Evolutionary conservation across 2,113 vertebrate genomes (phyloP).

Genomic region (Diphyllodes magnificus): DNA sequence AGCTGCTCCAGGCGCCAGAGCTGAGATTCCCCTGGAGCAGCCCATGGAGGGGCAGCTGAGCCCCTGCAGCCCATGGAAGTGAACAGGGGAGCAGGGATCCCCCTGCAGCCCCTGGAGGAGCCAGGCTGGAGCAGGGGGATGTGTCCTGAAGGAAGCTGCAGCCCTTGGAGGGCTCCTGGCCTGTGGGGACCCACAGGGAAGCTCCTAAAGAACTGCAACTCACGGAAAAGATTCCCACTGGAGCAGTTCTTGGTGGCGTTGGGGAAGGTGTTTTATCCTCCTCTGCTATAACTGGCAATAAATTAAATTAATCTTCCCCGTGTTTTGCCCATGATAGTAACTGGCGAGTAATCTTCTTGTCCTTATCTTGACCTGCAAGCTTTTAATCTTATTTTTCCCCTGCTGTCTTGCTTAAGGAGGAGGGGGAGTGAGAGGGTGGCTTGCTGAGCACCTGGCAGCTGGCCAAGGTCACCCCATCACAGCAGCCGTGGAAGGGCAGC

Average conservation of each 20-base stretch:
- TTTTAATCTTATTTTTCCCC: not conserved
- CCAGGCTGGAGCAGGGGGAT: not conserved
- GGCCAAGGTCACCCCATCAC: not conserved
- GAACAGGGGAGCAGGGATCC: fast-evolving
- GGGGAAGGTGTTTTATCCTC: not conserved
- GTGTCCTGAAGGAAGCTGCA: not conserved
- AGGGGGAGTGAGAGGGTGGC: not conserved
- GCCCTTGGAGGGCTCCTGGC: not conserved
- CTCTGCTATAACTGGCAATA: not conserved
- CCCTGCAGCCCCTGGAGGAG: not conserved
- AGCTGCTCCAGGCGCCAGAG: not conserved
- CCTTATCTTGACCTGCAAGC: not conserved
- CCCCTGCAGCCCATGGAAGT: not conserved
- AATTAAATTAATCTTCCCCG: not conserved
- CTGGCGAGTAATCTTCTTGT: not conserved
- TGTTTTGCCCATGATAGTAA: not conserved
- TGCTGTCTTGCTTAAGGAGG: not conserved
- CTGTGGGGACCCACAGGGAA: not conserved
- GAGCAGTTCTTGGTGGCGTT: not conserved
- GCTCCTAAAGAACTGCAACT: not conserved
- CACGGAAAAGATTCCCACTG: not conserved
- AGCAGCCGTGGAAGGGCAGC: not conserved
- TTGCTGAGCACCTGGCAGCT: not conserved
- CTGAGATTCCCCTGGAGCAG: not conserved
- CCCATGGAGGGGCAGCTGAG: not conserved